phyloP scores from a whole-genome alignment of 2,113 vertebrate species.

The Platichthys flesus region DNA sequence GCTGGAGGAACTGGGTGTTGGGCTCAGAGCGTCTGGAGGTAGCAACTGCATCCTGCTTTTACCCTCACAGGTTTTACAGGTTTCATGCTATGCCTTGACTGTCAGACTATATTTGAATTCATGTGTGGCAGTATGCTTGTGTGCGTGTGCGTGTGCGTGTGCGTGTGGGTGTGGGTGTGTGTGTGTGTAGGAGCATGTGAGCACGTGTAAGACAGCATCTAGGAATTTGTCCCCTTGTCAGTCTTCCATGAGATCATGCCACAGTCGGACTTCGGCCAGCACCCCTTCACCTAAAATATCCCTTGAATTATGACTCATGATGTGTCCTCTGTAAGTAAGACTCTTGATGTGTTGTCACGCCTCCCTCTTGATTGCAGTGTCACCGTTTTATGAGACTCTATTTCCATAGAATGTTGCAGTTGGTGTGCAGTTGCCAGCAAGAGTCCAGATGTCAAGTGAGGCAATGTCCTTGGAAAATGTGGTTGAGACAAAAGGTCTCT shows the following conservation, averaged over 20 bases:
- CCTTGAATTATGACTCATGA: conserved; percentile 55
- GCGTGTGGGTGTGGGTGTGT: background rate
- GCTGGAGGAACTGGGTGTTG: background rate
- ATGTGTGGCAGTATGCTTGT: background rate
- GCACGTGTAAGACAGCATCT: background rate
- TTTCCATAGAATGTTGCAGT: conserved; percentile 63
- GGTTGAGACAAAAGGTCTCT: conserved; percentile 41
- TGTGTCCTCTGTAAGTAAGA: conserved; percentile 62
- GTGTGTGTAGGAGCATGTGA: conserved; percentile 8
- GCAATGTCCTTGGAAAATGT: conserved; percentile 52
- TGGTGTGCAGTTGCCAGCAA: conserved; percentile 56
- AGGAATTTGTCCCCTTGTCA: conserved; percentile 32
- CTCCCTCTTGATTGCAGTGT: conserved; percentile 50
- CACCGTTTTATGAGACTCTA: conserved; percentile 63
- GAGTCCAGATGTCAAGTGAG: conserved; percentile 32
- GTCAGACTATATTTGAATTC: conserved; percentile 28
- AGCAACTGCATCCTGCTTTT: conserved; percentile 40
- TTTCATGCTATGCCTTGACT: conserved; percentile 15
- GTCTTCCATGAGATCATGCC: conserved; percentile 12
- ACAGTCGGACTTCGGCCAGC: conserved; percentile 18
- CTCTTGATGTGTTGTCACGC: conserved; percentile 66
- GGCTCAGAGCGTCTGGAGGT: background rate
- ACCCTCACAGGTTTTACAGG: conserved; percentile 9
- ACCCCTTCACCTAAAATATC: conserved; percentile 39
- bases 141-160: conserved; percentile 1